A percentile compares a stretch with the other conserved stretches of the same genome.
Conservation (phyloP, 2,113 vertebrate genomes). For the Cyphomyrus discorhynchus region DNA sequence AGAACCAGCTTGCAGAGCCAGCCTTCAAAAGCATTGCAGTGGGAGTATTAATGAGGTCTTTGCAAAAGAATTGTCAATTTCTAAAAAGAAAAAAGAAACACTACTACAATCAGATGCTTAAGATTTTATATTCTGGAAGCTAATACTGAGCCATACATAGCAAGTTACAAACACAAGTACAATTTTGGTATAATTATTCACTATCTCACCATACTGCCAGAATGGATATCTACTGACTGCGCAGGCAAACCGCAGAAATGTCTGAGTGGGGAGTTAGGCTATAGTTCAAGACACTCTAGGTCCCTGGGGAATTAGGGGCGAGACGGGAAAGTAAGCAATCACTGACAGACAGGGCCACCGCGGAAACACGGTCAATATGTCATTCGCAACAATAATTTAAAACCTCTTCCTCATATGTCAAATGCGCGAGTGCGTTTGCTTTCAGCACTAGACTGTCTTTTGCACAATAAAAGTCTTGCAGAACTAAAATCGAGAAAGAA, state of each 20-base stretch:
- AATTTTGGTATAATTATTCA: background rate
- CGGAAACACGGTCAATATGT: background rate
- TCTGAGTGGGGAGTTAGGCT: background rate
- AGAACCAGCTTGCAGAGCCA: background rate
- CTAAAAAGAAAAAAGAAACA: background rate
- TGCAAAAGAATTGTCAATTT: background rate
- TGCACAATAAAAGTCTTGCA: background rate
- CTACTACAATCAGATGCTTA: background rate
- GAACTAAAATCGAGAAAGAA: background rate
- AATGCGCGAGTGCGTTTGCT: background rate
- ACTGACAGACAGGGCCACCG: background rate
- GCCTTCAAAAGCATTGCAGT: background rate
- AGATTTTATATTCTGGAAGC: background rate
- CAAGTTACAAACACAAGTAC: background rate
- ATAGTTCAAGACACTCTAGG: background rate
- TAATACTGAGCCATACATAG: background rate
- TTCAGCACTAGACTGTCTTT: background rate
- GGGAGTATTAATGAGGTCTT: background rate
- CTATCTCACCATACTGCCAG: background rate
- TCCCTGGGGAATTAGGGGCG: background rate
- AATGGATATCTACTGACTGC: background rate
- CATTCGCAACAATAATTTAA: background rate
- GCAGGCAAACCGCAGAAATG: background rate
- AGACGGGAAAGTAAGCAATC: background rate
- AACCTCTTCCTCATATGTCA: background rate